Percentiles rank a stretch among this genome's conserved stretches.
Evolutionary conservation across 2,113 vertebrate genomes (phyloP).

Genomic region (Ginglymostoma cirratum): DNA sequence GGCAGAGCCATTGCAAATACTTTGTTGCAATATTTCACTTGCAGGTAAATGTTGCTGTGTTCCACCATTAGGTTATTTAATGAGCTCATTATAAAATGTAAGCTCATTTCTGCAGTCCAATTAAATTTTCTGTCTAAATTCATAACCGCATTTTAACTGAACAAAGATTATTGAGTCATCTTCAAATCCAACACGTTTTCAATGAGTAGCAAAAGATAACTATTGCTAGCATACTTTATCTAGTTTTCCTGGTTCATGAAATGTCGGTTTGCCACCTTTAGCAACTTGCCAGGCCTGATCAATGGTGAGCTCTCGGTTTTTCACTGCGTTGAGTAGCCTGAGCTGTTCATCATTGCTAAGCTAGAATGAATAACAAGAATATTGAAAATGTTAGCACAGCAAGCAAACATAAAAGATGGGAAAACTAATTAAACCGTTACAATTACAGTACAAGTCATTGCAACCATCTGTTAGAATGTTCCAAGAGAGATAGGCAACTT

Average conservation of each 20-base stretch:
- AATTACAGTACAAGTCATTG: background rate
- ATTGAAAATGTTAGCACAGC: background rate
- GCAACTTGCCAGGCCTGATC: constrained; percentile 61
- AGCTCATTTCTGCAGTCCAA: background rate
- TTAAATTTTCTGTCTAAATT: background rate
- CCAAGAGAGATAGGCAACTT: no score
- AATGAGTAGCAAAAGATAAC: background rate
- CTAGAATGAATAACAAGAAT: constrained; percentile 36
- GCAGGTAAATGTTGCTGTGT: background rate
- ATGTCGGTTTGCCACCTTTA: constrained; percentile 40
- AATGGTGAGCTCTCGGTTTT: constrained; percentile 62
- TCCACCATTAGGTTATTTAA: background rate
- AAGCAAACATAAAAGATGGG: background rate
- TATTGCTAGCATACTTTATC: background rate
- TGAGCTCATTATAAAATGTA: background rate
- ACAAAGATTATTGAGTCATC: background rate
- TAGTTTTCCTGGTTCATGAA: background rate
- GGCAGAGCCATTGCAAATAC: background rate
- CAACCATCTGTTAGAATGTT: no score
- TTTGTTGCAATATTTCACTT: background rate
- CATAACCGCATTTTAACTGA: background rate
- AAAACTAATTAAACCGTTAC: background rate
- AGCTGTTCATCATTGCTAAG: constrained; percentile 47
- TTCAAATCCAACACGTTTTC: background rate
- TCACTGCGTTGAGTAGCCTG: constrained; percentile 60